Percentiles rank a stretch among this genome's conserved stretches.
These are phyloP conservation scores for Diaperis boleti DNA, from an alignment of 2,888 invertebrate genomes.

Conservation along the genomic window DNA sequence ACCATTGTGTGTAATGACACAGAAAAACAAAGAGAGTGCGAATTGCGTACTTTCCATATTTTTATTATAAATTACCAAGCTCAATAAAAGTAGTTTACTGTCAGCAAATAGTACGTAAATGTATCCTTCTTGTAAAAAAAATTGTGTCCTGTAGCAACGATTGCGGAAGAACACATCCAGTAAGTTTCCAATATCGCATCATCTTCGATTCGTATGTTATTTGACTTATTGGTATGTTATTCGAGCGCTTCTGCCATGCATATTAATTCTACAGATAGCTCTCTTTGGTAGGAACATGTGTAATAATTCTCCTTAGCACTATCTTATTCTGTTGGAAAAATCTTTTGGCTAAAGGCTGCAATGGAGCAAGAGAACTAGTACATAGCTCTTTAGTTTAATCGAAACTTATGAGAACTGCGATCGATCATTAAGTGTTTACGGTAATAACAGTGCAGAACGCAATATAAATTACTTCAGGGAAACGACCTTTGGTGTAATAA, in stretches of 20 bases:
- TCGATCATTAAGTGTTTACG: slow-evolving; percentile 45
- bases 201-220: too few species aligned
- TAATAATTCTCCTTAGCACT: slow-evolving; percentile 9
- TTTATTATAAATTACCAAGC: too few species aligned
- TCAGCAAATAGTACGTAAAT: too few species aligned
- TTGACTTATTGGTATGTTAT: too few species aligned
- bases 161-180: too few species aligned
- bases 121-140: too few species aligned
- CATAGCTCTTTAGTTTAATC: slow-evolving; percentile 27
- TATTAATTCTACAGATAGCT: background rate
- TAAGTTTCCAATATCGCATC: too few species aligned
- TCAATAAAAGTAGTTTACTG: too few species aligned
- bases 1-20: too few species aligned
- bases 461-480: slow-evolving; percentile 44
- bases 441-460: slow-evolving; percentile 44
- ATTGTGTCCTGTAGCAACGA: too few species aligned
- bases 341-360: slow-evolving; percentile 18
- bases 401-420: slow-evolving; percentile 37
- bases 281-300: background rate
- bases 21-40: too few species aligned
- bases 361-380: slow-evolving; percentile 20
- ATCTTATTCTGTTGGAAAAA: slow-evolving; percentile 9
- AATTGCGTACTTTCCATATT: too few species aligned
- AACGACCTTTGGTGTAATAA: slow-evolving; percentile 46
- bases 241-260: background rate